Conservation (phyloP, 1,140 invertebrate species). For the Zaprionus tsacasi region DNA sequence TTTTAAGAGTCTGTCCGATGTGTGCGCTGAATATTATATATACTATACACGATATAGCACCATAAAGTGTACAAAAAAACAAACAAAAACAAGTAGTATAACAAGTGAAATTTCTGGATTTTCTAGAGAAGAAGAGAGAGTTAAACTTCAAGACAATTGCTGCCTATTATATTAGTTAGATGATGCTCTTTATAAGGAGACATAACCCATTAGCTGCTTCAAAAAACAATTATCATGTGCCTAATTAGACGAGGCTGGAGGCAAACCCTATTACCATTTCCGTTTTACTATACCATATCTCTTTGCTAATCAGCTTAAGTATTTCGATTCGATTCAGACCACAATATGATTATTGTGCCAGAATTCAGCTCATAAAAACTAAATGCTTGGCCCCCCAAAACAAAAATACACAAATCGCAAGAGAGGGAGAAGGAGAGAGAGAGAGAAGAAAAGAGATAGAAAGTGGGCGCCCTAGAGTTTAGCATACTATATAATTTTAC, state of each 20-base stretch:
- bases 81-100: not conserved
- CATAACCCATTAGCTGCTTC: not conserved
- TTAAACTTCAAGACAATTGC: not conserved
- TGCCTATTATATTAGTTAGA: not conserved
- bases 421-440: not conserved
- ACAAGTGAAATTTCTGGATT: not conserved
- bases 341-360: conserved; percentile 35
- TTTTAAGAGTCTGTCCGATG: conserved; percentile 69
- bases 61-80: conserved; percentile 4
- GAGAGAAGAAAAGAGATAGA: conserved; percentile 29
- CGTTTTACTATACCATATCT: not conserved
- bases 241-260: not conserved
- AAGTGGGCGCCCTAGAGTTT: conserved; percentile 38
- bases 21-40: conserved; percentile 48
- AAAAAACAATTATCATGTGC: not conserved
- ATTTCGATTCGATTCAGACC: conserved; percentile 18
- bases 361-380: conserved; percentile 31
- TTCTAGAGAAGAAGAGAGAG: too few relatives aligned
- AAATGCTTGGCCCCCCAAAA: conserved; percentile 13
- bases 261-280: not conserved
- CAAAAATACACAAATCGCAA: conserved; percentile 18
- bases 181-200: not conserved
- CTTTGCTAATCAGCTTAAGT: conserved; percentile 40
- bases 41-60: not conserved
- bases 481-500: conserved; percentile 75